Evolutionary conservation across 2,888 invertebrate genomes (phyloP).

Genomic region (Ctenicera cuprea): DNA sequence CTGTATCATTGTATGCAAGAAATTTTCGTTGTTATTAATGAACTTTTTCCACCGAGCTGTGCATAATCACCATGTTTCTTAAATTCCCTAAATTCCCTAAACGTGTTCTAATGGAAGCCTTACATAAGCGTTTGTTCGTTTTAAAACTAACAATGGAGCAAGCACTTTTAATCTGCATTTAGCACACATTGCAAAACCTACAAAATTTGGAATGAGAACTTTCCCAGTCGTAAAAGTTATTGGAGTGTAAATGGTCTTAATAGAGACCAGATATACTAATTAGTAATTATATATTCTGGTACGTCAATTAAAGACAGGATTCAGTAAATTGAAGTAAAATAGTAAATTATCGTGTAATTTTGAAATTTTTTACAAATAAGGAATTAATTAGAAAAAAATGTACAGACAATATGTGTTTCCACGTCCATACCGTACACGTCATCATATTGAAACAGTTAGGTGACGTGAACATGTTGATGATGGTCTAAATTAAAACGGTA

Average conservation of each 20-base stretch:
- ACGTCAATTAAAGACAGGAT: slow-evolving; percentile 24
- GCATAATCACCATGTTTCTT: not conserved
- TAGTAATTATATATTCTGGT: slow-evolving; percentile 20
- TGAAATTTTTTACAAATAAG: not conserved
- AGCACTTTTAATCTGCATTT: slow-evolving; percentile 20
- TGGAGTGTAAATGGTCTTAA: slow-evolving; percentile 27
- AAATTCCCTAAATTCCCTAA: slow-evolving; percentile 4
- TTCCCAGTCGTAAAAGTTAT: slow-evolving; percentile 33
- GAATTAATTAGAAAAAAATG: no score
- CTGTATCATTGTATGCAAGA: not conserved
- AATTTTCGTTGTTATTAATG: not conserved
- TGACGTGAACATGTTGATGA: no score
- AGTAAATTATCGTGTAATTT: not conserved
- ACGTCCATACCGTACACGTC: no score
- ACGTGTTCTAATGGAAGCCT: not conserved
- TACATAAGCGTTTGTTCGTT: not conserved
- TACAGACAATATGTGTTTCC: no score
- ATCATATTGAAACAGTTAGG: no score
- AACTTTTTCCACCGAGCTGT: not conserved
- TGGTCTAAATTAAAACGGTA: no score
- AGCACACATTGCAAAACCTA: slow-evolving; percentile 15
- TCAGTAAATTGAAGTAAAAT: slow-evolving; percentile 2
- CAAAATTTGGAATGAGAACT: slow-evolving; percentile 27
- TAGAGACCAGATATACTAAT: slow-evolving; percentile 21
- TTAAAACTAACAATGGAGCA: slow-evolving; percentile 4